Percentiles rank a stretch among this genome's conserved stretches.
Conservation (phyloP, 1,140 invertebrate genomes). For the Oncopodura yosiiana region DNA sequence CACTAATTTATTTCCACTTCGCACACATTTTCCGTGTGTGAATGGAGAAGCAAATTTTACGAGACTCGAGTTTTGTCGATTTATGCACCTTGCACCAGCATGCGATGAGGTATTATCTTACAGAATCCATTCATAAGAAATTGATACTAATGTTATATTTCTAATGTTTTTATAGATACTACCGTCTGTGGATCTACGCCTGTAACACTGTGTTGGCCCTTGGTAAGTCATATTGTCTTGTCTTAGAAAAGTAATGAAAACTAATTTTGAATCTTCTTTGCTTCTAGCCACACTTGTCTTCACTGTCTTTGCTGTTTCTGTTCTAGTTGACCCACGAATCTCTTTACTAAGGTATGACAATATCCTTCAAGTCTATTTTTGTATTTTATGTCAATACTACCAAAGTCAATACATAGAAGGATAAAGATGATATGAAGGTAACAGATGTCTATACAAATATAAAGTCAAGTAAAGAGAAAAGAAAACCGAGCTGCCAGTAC, state of each 20-base stretch:
- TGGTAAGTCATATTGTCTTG: no score
- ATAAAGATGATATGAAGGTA: no score
- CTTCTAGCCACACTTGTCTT: constrained; percentile 71
- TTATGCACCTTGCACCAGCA: constrained; percentile 36
- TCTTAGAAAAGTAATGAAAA: no score
- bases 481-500: no score
- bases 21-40: constrained; percentile 14
- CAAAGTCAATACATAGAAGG: no score
- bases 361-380: constrained; percentile 33
- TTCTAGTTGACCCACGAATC: constrained; percentile 47
- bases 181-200: constrained; percentile 83
- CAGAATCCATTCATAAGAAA: no score
- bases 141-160: background rate
- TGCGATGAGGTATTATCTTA: constrained; percentile 37
- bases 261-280: no score
- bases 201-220: constrained; percentile 75
- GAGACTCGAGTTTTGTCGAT: constrained; percentile 36
- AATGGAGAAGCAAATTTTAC: constrained; percentile 35
- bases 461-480: no score
- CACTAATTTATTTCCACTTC: background rate
- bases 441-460: no score
- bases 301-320: constrained; percentile 60
- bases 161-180: constrained; percentile 48
- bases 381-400: no score
- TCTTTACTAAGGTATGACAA: constrained; percentile 35